Percentiles rank a stretch among this genome's conserved stretches.
Evolutionary conservation across 2,113 vertebrate genomes (phyloP).

Genomic region (Atherinomorus stipes): DNA sequence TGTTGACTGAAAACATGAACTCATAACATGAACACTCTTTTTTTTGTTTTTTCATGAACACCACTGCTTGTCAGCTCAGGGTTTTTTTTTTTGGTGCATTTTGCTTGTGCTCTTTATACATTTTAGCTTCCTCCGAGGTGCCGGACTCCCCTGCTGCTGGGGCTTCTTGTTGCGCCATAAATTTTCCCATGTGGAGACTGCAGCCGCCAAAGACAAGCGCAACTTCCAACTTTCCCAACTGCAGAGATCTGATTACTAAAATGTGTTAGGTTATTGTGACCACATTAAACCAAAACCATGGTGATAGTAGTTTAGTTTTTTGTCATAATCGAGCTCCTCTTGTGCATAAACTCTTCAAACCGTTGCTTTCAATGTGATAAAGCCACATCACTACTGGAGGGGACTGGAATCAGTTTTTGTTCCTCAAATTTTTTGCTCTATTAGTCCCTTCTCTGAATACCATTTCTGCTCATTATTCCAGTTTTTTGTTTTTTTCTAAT

Average conservation of each 20-base stretch:
- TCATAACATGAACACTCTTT: not conserved
- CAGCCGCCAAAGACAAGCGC: too few species aligned
- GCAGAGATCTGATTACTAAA: not conserved
- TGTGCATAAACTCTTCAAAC: conserved; percentile 20
- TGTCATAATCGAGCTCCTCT: not conserved
- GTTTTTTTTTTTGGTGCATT: too few species aligned
- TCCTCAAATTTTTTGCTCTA: conserved; percentile 13
- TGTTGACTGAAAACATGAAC: not conserved
- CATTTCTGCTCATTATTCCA: not conserved
- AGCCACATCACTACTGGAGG: conserved; percentile 2
- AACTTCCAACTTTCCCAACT: too few species aligned
- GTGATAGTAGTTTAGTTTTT: not conserved
- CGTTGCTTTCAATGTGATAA: conserved; percentile 8
- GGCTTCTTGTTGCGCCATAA: too few species aligned
- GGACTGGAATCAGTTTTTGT: conserved; percentile 15
- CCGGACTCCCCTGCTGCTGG: too few species aligned
- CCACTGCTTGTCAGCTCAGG: too few species aligned
- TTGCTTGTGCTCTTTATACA: not conserved
- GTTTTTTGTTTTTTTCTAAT: not conserved
- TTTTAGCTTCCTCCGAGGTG: too few species aligned
- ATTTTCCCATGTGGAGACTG: too few species aligned
- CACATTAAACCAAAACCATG: not conserved
- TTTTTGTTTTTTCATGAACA: too few species aligned
- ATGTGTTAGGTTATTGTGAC: not conserved
- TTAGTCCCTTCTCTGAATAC: conserved; percentile 10